Evolutionary conservation across 2,113 vertebrate species (phyloP).

Genomic region (Pseudorhombus dupliciocellatus): DNA sequence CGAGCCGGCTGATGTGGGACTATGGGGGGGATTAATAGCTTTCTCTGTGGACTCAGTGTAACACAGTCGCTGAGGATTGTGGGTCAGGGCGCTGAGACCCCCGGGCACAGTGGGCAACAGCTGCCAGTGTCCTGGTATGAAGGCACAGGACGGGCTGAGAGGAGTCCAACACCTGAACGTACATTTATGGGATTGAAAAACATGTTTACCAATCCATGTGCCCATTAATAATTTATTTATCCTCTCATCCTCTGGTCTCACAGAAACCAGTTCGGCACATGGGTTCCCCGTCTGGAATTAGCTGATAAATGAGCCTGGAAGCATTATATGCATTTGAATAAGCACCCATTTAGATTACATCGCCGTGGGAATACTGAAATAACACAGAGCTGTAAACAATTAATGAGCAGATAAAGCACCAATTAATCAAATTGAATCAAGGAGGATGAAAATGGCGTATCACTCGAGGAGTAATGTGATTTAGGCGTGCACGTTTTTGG

Average conservation of each 20-base stretch:
- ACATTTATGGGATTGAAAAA: conserved; percentile 1
- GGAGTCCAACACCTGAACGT: conserved; percentile 35
- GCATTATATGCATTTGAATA: conserved; percentile 63
- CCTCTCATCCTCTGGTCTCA: conserved; percentile 21
- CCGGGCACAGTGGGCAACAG: conserved; percentile 38
- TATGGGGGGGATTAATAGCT: conserved; percentile 57
- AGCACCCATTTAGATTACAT: conserved; percentile 59
- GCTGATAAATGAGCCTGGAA: conserved; percentile 59
- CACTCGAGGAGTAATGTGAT: conserved; percentile 51
- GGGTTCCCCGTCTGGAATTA: conserved; percentile 57
- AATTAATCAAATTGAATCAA: conserved; percentile 59
- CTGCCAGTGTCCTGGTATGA: conserved; percentile 50
- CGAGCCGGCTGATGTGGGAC: conserved; percentile 58
- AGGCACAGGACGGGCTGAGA: neutral
- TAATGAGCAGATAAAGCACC: conserved; percentile 48
- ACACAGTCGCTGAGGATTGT: conserved; percentile 46
- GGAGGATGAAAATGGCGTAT: conserved; percentile 31
- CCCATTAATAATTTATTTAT: conserved; percentile 47
- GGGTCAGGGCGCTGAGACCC: conserved; percentile 45
- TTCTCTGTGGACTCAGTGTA: conserved; percentile 47
- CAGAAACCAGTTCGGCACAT: conserved; percentile 18
- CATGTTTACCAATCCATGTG: conserved; percentile 16
- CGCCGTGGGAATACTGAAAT: conserved; percentile 65
- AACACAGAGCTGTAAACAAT: conserved; percentile 58
- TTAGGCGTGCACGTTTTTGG: conserved; percentile 49